Conservation (phyloP, 2,797 vertebrate genomes). For the Sarcophilus harrisii region DNA sequence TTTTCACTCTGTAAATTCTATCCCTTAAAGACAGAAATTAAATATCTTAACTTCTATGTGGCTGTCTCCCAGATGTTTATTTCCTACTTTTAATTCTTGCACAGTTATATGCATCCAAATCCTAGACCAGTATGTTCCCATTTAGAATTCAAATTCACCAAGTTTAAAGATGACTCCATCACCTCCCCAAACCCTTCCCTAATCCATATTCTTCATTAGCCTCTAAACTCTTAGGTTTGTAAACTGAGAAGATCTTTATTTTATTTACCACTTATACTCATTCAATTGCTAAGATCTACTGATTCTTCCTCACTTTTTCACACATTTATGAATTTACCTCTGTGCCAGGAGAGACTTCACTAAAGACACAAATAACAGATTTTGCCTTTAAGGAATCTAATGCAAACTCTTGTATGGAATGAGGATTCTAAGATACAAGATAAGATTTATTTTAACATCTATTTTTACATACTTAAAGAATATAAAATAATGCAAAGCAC, state of each 20-base stretch:
- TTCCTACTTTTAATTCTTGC: neutral
- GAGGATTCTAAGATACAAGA: neutral
- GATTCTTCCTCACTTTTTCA: neutral
- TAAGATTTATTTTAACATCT: neutral
- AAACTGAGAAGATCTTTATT: neutral
- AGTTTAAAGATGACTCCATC: neutral
- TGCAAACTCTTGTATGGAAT: neutral
- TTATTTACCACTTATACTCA: neutral
- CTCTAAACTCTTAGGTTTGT: neutral
- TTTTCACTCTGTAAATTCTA: too few species aligned
- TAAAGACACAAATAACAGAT: neutral
- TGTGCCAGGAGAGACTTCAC: neutral
- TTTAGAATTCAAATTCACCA: neutral
- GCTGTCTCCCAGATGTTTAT: too few species aligned
- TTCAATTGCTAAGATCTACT: neutral
- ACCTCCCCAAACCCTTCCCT: neutral
- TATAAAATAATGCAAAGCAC: neutral
- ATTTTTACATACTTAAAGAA: neutral
- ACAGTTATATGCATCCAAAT: neutral
- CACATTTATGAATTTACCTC: neutral
- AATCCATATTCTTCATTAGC: neutral
- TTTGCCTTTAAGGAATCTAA: neutral
- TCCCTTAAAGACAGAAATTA: too few species aligned
- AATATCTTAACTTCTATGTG: too few species aligned
- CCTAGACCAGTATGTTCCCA: neutral